Base-by-base conservation (phyloP, 2,113 vertebrate species). In the Zosterops borbonicus region DNA sequence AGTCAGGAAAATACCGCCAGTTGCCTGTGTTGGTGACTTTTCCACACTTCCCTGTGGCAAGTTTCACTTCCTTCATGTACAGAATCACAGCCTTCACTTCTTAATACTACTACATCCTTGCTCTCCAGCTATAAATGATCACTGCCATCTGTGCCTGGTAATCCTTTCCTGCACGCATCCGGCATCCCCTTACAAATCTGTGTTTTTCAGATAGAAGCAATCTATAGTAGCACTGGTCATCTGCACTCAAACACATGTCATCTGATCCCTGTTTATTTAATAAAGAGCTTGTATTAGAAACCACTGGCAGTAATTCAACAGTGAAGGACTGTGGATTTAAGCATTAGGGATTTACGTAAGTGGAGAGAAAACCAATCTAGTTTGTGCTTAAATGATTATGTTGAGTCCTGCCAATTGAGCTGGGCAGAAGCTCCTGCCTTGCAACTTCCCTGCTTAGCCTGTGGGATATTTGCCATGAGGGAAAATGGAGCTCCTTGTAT, bases 211-310 rank as follows among this genome's bases (percentile, higher is more conserved):
- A 59, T 16, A 86, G 84, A 91, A 67, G 14, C 46, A 74, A 86
- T 77, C 87, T 83, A 35, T 55, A 47, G 59, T 39, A 62, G 58
- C 78, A 62, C 59, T 74, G 94, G 82, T 91, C 87, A 77, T 87
- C 87, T 87, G 84, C 75, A 67, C 50, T 87, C 58, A 56, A 87
- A 87, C 6, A 2, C 31, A 41, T 49, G 53, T 46, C 49, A 75
- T 73, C 62, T 87, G 78, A 92, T 92, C 42, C 53, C 55, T 65
- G 46, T 79, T 96, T 92, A 81, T 82, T 95, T 96, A 83, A 93
- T 94, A 85, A 95, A 58, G 80, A 68, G 24, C 58, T 95, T 76
- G 35, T 23, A 88, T 86, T 88, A 59, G 78, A 84, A 94, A 92
- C 37, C 42, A 47, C 46, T 87, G 78, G 58, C 81, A 83, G 74